Evolutionary conservation across 2,888 invertebrate species (phyloP).

Genomic region (Scaptodrosophila latifasciaeformis): DNA sequence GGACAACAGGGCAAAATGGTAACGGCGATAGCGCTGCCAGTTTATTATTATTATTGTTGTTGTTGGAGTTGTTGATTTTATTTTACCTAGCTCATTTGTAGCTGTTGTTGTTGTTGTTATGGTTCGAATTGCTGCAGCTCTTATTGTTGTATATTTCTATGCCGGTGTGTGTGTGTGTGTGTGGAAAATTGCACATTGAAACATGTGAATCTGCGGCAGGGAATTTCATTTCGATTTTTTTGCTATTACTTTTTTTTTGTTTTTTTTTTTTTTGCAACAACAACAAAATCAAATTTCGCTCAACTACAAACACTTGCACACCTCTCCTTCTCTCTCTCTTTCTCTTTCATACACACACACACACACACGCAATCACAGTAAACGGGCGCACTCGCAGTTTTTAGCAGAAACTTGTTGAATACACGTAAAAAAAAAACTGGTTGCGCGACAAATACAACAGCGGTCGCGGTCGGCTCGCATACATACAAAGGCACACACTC

Average conservation of each 20-base stretch:
- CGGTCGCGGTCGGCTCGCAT: background rate
- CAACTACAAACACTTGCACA: conserved; percentile 23
- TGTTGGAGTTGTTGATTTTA: background rate
- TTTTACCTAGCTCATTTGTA: too few relatives aligned
- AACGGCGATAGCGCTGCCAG: too few relatives aligned
- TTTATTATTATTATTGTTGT: background rate
- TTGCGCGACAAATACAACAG: conserved; percentile 43
- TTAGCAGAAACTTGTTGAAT: conserved; percentile 53
- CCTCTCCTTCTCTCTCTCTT: conserved; percentile 11
- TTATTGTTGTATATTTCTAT: background rate
- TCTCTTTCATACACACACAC: conserved; percentile 19
- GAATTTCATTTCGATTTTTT: background rate
- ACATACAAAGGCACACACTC: conserved; percentile 26
- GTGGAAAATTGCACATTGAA: too few relatives aligned
- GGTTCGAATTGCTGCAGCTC: too few relatives aligned
- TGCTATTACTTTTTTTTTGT: background rate
- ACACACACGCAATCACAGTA: conserved; percentile 23
- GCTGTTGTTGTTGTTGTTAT: too few relatives aligned
- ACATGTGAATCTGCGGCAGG: too few relatives aligned
- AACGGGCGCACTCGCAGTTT: conserved; percentile 25
- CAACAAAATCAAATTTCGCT: conserved; percentile 42
- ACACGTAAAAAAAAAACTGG: conserved; percentile 44
- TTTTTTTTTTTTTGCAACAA: too few relatives aligned
- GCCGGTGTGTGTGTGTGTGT: too few relatives aligned
- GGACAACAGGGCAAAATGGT: too few relatives aligned